Evolutionary conservation across 2,113 vertebrate genomes (phyloP).

Genomic region (Melanostigma gelatinosum): DNA sequence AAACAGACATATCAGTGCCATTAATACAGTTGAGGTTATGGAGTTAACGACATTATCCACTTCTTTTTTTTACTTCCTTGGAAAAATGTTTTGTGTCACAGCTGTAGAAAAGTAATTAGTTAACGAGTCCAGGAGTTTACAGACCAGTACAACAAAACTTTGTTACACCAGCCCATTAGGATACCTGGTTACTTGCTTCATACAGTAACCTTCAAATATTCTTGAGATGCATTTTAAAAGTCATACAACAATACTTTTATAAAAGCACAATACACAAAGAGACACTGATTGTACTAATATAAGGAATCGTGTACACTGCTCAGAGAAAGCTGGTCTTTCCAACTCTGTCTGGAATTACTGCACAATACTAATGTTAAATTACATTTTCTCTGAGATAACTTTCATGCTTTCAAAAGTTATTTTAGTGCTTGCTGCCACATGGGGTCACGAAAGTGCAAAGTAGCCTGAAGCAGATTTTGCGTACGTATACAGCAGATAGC

Average conservation of each 20-base stretch:
- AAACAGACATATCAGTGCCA: background rate
- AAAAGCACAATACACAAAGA: background rate
- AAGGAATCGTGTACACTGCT: background rate
- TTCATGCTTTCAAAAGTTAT: background rate
- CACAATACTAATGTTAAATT: too few species aligned
- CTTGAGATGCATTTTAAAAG: background rate
- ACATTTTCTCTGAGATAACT: background rate
- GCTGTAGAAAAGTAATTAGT: too few species aligned
- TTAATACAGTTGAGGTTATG: background rate
- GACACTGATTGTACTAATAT: background rate
- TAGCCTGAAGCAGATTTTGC: background rate
- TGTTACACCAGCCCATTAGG: too few species aligned
- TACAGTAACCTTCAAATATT: too few species aligned
- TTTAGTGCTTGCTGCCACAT: background rate
- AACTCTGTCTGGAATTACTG: background rate
- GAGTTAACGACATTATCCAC: background rate
- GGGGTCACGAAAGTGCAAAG: background rate
- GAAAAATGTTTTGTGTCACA: too few species aligned
- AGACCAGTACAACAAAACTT: too few species aligned
- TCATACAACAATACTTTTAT: background rate
- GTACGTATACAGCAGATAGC: background rate
- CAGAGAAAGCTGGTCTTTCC: background rate
- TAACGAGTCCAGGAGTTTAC: too few species aligned
- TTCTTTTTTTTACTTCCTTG: too few species aligned
- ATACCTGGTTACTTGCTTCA: too few species aligned